A percentile compares a stretch with the other conserved stretches of the same genome.
Conservation (phyloP, 1,140 invertebrate genomes). For the Drosophila melanica region DNA sequence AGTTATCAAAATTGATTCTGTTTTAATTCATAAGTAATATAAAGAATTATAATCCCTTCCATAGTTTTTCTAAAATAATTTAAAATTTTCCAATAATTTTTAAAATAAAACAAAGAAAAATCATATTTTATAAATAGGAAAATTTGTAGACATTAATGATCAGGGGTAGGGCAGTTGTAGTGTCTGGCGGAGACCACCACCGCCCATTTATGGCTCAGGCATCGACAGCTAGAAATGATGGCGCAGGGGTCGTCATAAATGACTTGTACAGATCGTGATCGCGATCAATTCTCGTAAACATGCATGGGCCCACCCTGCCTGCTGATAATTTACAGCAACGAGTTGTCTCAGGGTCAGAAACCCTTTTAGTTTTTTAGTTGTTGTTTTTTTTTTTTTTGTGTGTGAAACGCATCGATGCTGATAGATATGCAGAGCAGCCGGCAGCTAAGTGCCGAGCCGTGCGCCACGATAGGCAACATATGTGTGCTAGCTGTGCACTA, state of each 20-base stretch:
- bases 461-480: conserved; percentile 36
- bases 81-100: too few relatives aligned
- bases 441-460: conserved; percentile 32
- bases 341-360: conserved; percentile 71
- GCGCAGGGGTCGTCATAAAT: conserved; percentile 29
- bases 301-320: conserved; percentile 33
- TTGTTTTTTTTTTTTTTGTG: conserved; percentile 23
- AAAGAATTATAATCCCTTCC: too few relatives aligned
- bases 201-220: conserved; percentile 23
- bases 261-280: conserved; percentile 38
- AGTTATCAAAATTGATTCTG: too few relatives aligned
- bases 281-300: conserved; percentile 49
- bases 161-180: conserved; percentile 1
- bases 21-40: too few relatives aligned
- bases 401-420: conserved; percentile 67
- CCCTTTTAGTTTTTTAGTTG: conserved; percentile 54
- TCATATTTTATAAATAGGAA: neutral
- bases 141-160: conserved; percentile 15
- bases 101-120: too few relatives aligned
- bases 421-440: conserved; percentile 50
- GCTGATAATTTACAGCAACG: conserved; percentile 32
- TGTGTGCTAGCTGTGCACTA: conserved; percentile 15
- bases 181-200: conserved; percentile 10
- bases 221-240: conserved; percentile 52
- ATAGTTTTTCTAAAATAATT: too few relatives aligned